Evolutionary conservation across 2,113 vertebrate species (phyloP), one percentile per base, ranked within the genome.

Genomic region (Saguinus midas): DNA sequence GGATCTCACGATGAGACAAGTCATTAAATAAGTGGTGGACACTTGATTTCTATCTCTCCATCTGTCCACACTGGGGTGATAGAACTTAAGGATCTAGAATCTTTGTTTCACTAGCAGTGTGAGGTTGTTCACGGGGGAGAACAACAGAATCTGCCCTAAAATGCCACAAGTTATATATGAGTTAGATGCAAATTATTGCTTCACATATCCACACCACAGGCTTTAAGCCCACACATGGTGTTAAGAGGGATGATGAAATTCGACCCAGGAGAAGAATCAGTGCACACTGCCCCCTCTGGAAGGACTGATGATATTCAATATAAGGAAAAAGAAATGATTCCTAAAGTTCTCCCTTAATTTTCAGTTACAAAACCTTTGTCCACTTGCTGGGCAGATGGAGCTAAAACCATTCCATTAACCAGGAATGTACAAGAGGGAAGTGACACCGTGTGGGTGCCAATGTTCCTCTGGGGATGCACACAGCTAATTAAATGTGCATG

Each of bases 161-260:
- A 50, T 55, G 64, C 8, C 35, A 37, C 32, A 29, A 8, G 3
- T 91, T 72, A 82, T 76, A 58, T 70, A 70, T 14, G 55, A 55
- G 52, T 57, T 2, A 20, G 66, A 17, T 50, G 57, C 16, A 64
- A 37, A 55, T 45, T 35, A 52, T n/a, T 1, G 8, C 25, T 73
- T 37, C 45, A 61, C 37, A 12, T 1, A 1, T 18, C 57, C 10
- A 43, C 1, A 6, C 13, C 5, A 9, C 4, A 0, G 3, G 25
- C 43, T 78, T 90, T 55, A 20, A 57, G 43, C 48, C 4, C 4
- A 78, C n/a, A 29, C 17, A 6, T 0, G 9, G 45, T 35, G 21
- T 68, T 82, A 43, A 45, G 6, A 37, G 58, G 18, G 12, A 40
- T 37, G 57, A 76, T 55, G 43, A 37, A n/a, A 12, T n/a, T 32